These are phyloP conservation scores for Cynocephalus volans DNA, from an alignment of 2,113 vertebrate genomes.

Conservation along the genomic window DNA sequence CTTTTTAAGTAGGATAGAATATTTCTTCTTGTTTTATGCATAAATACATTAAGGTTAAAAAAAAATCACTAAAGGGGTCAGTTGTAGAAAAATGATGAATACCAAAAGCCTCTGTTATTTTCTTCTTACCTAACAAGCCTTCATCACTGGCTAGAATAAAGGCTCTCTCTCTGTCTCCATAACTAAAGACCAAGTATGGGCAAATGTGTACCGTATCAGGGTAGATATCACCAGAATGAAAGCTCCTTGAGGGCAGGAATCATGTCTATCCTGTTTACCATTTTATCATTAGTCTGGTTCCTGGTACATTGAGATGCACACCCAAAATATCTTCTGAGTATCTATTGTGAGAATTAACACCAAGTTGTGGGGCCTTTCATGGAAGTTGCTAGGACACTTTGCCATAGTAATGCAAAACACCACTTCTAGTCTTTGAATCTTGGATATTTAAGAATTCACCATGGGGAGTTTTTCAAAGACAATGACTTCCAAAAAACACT, in stretches of 20 bases:
- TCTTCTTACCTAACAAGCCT: background rate
- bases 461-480: background rate
- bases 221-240: background rate
- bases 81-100: constrained; percentile 2
- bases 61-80: background rate
- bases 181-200: background rate
- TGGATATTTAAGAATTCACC: background rate
- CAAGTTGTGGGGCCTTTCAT: background rate
- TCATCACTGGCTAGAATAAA: background rate
- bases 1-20: constrained; percentile 37
- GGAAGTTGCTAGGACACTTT: background rate
- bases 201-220: background rate
- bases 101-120: background rate
- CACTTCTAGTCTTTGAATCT: background rate
- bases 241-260: background rate
- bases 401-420: background rate
- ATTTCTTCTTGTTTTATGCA: constrained; percentile 6
- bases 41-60: background rate
- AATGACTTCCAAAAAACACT: background rate
- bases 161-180: background rate
- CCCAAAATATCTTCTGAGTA: background rate
- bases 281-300: background rate
- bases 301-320: background rate
- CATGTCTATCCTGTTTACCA: background rate
- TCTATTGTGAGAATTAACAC: background rate